Base-by-base conservation (phyloP, 2,888 invertebrate species). In the Ophion obscuratus region DNA sequence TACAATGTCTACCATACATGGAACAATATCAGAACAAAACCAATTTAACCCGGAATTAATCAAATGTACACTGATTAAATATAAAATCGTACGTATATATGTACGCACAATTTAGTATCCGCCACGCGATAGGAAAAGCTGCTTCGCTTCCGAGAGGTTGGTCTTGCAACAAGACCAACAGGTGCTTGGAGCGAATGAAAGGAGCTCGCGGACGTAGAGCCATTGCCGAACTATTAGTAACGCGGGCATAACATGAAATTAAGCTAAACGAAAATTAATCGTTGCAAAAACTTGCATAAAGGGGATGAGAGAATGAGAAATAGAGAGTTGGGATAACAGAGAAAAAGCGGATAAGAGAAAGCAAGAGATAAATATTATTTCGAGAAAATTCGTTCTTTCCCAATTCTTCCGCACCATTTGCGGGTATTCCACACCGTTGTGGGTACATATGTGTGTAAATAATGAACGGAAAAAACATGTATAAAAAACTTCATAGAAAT, bases 261-360 rank as follows among this genome's bases (percentile, higher is more conserved):
- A 89, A 89, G 88, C 87, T 89, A 87, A 89, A 89, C 87, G 89
- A 89, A 88, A 88, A 89, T 88, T 89, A 89, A 89, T 89, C 88
- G 89, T 87, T 86, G 86, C 87, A 88, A 89, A 88, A 89, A 88
- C 84, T 77, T 75, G 85, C 83, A 70, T 9, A 76, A 62, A 36
- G 68, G 77, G 62, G 64, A 76, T 74, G 75, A 70, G 68, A 64
- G 79, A 73, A 73, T 53, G 80, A 76, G 76, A 68, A 73, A 77
- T 57, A 68, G 47, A 62, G 81, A 40, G 73, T 47, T 11, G 70
- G 53, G 11, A 53, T 57, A 67, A 67, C 76, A 14, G 66, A 9
- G 76, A 44, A 73, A 71, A 20, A 66, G 64, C 24, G 20, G 31
- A 20, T 20, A 24, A 59, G 64, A 31, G 40, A 40, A 7, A 7